Evolutionary conservation across 1,140 invertebrate genomes (phyloP).

Genomic region (Heliconius melpomene): DNA sequence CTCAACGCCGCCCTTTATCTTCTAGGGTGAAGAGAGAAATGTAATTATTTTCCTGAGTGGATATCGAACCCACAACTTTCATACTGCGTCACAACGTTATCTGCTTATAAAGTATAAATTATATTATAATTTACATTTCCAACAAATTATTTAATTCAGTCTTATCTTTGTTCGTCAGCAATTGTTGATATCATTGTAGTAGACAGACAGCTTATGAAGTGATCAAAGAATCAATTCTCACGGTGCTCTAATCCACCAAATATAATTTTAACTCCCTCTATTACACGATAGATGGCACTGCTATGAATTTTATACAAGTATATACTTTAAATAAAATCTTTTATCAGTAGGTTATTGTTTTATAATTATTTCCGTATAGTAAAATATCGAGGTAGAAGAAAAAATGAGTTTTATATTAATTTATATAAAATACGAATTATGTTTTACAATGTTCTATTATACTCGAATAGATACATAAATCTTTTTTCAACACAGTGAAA

Average conservation of each 20-base stretch:
- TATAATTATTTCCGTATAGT: not conserved
- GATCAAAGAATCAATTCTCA: not conserved
- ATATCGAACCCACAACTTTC: no score
- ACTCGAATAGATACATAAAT: not conserved
- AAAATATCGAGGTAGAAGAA: not conserved
- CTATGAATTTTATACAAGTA: not conserved
- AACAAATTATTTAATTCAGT: no score
- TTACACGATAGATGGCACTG: slow-evolving; percentile 20
- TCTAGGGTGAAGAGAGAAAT: no score
- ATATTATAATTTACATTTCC: no score
- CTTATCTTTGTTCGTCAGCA: not conserved
- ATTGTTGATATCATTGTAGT: not conserved
- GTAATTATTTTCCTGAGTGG: no score
- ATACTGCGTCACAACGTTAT: no score
- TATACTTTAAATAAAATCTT: not conserved
- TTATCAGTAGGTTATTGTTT: not conserved
- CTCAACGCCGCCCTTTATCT: no score
- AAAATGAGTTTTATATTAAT: not conserved
- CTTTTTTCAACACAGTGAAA: not conserved
- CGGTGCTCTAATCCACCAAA: not conserved
- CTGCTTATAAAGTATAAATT: no score
- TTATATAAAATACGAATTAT: not conserved
- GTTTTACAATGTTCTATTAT: not conserved
- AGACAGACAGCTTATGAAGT: not conserved
- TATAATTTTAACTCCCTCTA: not conserved